These are phyloP conservation scores for Potorous gilbertii DNA, from an alignment of 2,797 vertebrate genomes.

Conservation along the genomic window DNA sequence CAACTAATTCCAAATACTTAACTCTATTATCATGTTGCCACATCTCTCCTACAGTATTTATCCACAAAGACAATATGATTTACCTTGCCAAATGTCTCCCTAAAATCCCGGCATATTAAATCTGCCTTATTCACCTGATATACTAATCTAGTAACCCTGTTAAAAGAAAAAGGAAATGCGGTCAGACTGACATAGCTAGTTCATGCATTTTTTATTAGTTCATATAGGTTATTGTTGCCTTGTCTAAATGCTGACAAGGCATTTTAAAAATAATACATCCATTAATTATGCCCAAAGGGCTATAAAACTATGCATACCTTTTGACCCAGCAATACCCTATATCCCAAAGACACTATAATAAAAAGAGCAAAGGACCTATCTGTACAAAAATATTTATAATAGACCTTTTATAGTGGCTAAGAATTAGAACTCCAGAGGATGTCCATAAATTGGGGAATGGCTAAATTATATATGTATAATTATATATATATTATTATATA, in stretches of 20 bases:
- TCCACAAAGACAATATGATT: neutral
- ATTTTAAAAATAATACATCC: neutral
- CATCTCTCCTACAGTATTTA: neutral
- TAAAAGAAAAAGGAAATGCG: neutral
- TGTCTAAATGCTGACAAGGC: neutral
- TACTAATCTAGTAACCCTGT: neutral
- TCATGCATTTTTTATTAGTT: neutral
- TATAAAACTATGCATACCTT: neutral
- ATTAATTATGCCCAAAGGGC: neutral
- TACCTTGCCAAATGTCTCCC: neutral
- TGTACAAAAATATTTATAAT: neutral
- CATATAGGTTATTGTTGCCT: neutral
- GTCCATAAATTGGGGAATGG: neutral
- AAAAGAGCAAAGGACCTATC: neutral
- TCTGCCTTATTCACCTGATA: neutral
- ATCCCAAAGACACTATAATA: neutral
- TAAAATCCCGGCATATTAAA: neutral
- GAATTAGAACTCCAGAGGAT: neutral
- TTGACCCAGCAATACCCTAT: neutral
- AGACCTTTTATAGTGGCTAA: neutral
- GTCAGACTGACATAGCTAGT: neutral
- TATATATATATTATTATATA: too few species aligned
- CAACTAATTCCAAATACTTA: neutral
- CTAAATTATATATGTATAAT: neutral
- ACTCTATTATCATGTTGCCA: neutral